A percentile compares a stretch with the other conserved stretches of the same genome.
Evolutionary conservation across 2,797 vertebrate genomes (phyloP).

Genomic region (Pseudopleuronectes americanus): DNA sequence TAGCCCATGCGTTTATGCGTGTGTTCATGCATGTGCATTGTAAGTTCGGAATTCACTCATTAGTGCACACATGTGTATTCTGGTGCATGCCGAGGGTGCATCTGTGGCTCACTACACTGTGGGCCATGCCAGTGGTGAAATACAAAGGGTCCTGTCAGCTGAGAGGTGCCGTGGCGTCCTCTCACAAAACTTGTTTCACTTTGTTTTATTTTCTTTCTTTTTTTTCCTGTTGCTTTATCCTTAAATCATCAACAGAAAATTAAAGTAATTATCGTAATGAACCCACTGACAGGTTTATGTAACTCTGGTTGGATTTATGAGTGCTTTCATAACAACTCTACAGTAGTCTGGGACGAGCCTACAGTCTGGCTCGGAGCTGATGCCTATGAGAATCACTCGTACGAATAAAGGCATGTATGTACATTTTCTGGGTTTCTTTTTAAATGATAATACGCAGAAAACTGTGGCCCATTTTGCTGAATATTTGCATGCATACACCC

Average conservation of each 20-base stretch:
- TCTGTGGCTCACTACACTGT: slow-evolving; percentile 45
- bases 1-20: neutral
- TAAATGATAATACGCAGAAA: slow-evolving; percentile 14
- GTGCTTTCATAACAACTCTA: slow-evolving; percentile 66
- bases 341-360: slow-evolving; percentile 51
- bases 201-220: slow-evolving; percentile 60
- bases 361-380: slow-evolving; percentile 43
- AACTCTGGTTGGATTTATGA: slow-evolving; percentile 72
- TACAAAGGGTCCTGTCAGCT: slow-evolving; percentile 69
- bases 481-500: slow-evolving; percentile 14
- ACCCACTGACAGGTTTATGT: slow-evolving; percentile 77
- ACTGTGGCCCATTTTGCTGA: slow-evolving; percentile 3
- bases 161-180: slow-evolving; percentile 62
- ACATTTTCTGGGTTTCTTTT: slow-evolving; percentile 12
- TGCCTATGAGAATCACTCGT: slow-evolving; percentile 34
- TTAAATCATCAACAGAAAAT: slow-evolving; percentile 81
- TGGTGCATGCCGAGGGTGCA: too few relatives aligned
- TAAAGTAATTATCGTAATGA: slow-evolving; percentile 81
- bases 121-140: slow-evolving; percentile 56
- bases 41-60: slow-evolving; percentile 18
- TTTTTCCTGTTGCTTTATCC: slow-evolving; percentile 69
- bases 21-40: neutral
- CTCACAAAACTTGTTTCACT: slow-evolving; percentile 61
- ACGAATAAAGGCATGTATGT: slow-evolving; percentile 11
- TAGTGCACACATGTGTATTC: slow-evolving; percentile 13